A percentile compares a stretch with the other conserved stretches of the same genome.
phyloP scores from a whole-genome alignment of 2,888 invertebrate species.

The Venusia cambrica region DNA sequence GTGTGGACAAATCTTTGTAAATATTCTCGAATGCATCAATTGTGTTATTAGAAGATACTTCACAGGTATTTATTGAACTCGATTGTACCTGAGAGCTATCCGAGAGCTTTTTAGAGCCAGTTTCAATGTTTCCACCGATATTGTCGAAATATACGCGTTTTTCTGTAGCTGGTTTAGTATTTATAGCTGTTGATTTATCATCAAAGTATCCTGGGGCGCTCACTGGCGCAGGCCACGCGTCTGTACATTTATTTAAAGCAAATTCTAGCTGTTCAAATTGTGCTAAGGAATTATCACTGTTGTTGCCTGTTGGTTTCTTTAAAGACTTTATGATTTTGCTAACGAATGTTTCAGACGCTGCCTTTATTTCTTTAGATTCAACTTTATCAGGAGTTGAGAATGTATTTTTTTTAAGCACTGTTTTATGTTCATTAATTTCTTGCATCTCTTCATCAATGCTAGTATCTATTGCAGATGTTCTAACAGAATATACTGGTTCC shows the following conservation, averaged over 20 bases:
- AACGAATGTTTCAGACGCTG: constrained; percentile 36
- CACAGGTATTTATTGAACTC: too few species aligned
- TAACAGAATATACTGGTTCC: constrained; percentile 9
- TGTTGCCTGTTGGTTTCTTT: constrained; percentile 32
- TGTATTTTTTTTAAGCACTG: constrained; percentile 14
- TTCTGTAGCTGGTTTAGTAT: constrained; percentile 21
- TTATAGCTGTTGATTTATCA: too few species aligned
- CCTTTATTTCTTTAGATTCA: background rate
- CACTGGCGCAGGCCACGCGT: constrained; percentile 19
- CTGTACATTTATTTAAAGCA: constrained; percentile 30
- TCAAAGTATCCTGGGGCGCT: constrained; percentile 17
- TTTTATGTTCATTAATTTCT: constrained; percentile 16
- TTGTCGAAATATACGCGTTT: constrained; percentile 52
- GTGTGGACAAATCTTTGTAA: constrained; percentile 55
- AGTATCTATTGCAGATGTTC: constrained; percentile 10
- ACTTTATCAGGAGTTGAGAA: background rate
- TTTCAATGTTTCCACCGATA: constrained; percentile 32
- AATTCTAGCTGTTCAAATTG: constrained; percentile 54
- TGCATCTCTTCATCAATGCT: constrained; percentile 15
- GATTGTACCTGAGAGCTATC: too few species aligned
- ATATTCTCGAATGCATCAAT: constrained; percentile 65
- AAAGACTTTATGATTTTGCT: constrained; percentile 46
- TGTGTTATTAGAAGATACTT: too few species aligned
- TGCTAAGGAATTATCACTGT: constrained; percentile 47
- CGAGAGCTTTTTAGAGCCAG: constrained; percentile 31